Evolutionary conservation across 2,797 vertebrate genomes (phyloP).

Genomic region (Pempheris klunzingeri): DNA sequence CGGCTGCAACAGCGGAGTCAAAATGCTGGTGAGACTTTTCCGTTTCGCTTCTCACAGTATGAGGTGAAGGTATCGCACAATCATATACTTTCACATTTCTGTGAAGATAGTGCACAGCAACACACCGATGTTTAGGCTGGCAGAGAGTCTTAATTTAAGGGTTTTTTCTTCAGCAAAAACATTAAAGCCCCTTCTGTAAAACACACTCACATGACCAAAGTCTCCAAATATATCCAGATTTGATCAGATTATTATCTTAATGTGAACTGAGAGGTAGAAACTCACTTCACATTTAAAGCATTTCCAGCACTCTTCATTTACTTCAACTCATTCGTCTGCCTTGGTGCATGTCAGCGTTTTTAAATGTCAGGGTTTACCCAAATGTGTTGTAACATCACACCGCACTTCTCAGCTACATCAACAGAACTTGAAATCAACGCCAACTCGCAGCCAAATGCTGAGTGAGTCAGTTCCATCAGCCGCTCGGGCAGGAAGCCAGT

Average conservation of each 20-base stretch:
- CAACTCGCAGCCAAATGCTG: constrained; percentile 17
- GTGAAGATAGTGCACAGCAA: neutral
- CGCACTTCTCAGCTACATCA: neutral
- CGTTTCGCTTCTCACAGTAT: too few species aligned
- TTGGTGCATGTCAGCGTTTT: neutral
- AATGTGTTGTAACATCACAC: neutral
- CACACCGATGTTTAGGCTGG: neutral
- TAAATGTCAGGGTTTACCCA: constrained; percentile 1
- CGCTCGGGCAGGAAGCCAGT: neutral
- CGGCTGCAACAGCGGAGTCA: neutral
- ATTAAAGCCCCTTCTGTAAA: neutral
- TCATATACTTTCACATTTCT: neutral
- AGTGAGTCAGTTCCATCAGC: constrained; percentile 1
- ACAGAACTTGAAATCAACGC: neutral
- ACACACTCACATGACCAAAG: neutral
- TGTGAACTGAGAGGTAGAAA: neutral
- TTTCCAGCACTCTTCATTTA: neutral
- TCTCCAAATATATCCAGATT: neutral
- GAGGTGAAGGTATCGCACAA: neutral
- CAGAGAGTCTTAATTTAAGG: neutral
- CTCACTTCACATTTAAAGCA: neutral
- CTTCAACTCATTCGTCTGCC: neutral
- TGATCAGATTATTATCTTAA: neutral
- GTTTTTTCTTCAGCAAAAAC: neutral
- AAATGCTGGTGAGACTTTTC: neutral